Evolutionary conservation across 2,113 vertebrate genomes (phyloP), one percentile per base, ranked within the genome.

Genomic region (Hydrochoerus hydrochaeris): DNA sequence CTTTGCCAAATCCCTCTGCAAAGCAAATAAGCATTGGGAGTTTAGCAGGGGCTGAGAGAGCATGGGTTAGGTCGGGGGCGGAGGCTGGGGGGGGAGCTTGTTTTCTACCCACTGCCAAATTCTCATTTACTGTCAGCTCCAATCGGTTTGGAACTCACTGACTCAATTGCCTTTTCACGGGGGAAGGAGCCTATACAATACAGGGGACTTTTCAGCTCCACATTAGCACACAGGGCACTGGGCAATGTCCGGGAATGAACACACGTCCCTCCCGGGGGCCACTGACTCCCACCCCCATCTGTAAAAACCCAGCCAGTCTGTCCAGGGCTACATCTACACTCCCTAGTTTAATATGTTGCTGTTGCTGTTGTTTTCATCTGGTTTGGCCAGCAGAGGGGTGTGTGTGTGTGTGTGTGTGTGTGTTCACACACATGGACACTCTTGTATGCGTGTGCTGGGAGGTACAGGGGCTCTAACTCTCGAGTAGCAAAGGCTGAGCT

Each of bases 111-210:
- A 26, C 78, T 95, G 94, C 87, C 95, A 97, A 97, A 95, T 65
- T 71, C 93, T 93, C 98, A 95, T 92, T 83, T 88, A 96, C 97
- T 93, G 96, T 96, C 90, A 90, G 94, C 92, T 97, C 94, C 95
- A 83, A 91, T 97, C 96, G 96, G 54, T 84, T 92, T 4, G 1
- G 60, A 96, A 90, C 88, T 97, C 95, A 90, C 95, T 95, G 97
- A 96, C 96, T 97, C 97, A 85, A 96, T 84, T 89, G 95, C 97
- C 97, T 97, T 97, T 98, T 97, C 97, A 98, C 97, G 95, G 97
- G 86, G 97, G 86, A 95, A 97, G 97, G 97, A 93, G 93, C 91
- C 95, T 71, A 81, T 97, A 98, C 97, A 97, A 97, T 95, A 63
- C 94, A 35, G 91, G 60, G 95, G 94, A 86, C 97, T 95, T 94